Conservation (phyloP, 2,888 invertebrate species). For the Machimus rusticus region DNA sequence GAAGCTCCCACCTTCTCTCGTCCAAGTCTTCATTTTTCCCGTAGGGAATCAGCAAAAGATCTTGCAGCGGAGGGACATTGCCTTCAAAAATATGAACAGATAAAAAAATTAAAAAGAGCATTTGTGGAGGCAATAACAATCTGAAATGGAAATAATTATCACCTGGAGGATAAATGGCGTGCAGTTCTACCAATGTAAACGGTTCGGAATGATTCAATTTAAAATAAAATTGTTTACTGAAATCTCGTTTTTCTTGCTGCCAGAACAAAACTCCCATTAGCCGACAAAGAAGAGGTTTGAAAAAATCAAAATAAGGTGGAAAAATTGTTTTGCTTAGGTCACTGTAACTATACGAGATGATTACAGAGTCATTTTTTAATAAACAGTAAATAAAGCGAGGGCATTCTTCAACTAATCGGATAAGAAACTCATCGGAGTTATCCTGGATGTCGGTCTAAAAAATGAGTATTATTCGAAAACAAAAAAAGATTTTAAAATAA, state of each 20-base stretch:
- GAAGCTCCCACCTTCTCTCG: not conserved
- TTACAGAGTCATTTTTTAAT: not conserved
- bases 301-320: conserved; percentile 31
- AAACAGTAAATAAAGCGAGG: not conserved
- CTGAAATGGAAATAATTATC: no score
- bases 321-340: conserved; percentile 12
- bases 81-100: not conserved
- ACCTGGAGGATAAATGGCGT: conserved; percentile 25
- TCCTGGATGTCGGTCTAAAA: not conserved
- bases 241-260: not conserved
- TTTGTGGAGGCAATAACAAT: no score
- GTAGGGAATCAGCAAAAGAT: not conserved
- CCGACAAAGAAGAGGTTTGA: not conserved
- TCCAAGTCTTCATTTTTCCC: conserved; percentile 11
- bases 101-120: not conserved
- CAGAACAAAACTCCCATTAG: conserved; percentile 38
- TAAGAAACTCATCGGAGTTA: not conserved
- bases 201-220: not conserved
- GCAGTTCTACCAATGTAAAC: not conserved
- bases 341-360: not conserved
- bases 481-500: not conserved
- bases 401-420: not conserved
- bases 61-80: not conserved
- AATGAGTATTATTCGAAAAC: not conserved
- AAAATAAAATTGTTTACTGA: not conserved